Evolutionary conservation across 2,113 vertebrate genomes (phyloP).

Genomic region (Entelurus aequoreus): DNA sequence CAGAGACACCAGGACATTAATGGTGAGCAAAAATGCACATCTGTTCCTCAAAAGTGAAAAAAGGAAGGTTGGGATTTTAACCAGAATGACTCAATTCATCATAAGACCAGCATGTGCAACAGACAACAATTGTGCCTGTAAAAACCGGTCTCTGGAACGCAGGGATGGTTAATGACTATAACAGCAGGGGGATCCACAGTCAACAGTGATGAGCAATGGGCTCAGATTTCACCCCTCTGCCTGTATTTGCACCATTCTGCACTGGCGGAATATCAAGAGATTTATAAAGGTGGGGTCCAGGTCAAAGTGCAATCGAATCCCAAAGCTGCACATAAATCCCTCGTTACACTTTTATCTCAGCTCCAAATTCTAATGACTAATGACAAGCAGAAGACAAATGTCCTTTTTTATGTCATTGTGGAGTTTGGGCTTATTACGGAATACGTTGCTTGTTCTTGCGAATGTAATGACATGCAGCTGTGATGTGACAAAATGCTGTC

Average conservation of each 20-base stretch:
- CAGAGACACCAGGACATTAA: not conserved
- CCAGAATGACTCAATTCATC: slow-evolving; percentile 22
- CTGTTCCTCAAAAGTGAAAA: too few species aligned
- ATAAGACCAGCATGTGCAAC: slow-evolving; percentile 12
- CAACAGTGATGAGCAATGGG: slow-evolving; percentile 13
- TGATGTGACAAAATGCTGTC: not conserved
- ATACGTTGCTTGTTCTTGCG: too few species aligned
- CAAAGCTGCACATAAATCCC: not conserved
- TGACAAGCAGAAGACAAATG: not conserved
- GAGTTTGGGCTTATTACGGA: not conserved
- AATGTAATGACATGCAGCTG: not conserved
- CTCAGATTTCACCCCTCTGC: slow-evolving; percentile 3
- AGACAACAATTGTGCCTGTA: slow-evolving; percentile 44
- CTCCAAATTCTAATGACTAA: slow-evolving; percentile 15
- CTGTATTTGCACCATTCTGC: not conserved
- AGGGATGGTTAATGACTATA: slow-evolving; percentile 16
- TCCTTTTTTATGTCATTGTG: not conserved
- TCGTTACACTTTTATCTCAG: not conserved
- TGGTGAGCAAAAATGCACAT: not conserved
- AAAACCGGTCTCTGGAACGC: slow-evolving; percentile 37
- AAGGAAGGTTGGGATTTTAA: too few species aligned
- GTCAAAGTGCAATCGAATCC: not conserved
- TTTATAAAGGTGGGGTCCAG: not conserved
- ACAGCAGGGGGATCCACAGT: slow-evolving; percentile 21
- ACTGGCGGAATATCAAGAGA: not conserved